phyloP scores from a whole-genome alignment of 2,888 invertebrate species.

The Adela reaumurella region DNA sequence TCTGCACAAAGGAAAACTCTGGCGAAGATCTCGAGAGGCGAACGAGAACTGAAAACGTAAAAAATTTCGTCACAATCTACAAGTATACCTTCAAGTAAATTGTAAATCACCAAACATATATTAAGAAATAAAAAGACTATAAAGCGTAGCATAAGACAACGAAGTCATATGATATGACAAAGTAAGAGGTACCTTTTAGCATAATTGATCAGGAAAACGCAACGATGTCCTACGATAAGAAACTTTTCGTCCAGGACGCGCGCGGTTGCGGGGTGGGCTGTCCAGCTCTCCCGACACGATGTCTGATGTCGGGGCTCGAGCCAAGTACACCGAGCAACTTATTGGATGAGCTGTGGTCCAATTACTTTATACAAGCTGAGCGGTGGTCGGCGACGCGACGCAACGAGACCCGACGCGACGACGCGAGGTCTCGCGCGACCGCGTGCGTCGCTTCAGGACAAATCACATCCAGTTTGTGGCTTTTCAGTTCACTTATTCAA shows the following conservation, averaged over 20 bases:
- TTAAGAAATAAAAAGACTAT: no score
- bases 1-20: neutral
- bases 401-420: no score
- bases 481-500: no score
- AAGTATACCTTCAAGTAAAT: no score
- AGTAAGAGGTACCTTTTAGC: neutral
- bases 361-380: neutral
- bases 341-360: neutral
- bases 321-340: neutral
- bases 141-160: neutral
- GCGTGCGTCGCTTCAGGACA: no score
- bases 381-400: neutral
- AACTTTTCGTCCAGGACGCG: no score
- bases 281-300: no score
- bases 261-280: no score
- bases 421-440: no score
- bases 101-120: no score
- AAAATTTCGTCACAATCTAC: neutral
- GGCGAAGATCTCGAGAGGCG: neutral
- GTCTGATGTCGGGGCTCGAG: neutral
- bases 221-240: neutral
- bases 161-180: no score
- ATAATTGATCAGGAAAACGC: neutral
- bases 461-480: no score
- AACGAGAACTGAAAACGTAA: neutral